Evolutionary conservation across 1,140 invertebrate genomes (phyloP), one percentile per base, ranked within the genome.

Genomic region (Acromyrmex charruanus): DNA sequence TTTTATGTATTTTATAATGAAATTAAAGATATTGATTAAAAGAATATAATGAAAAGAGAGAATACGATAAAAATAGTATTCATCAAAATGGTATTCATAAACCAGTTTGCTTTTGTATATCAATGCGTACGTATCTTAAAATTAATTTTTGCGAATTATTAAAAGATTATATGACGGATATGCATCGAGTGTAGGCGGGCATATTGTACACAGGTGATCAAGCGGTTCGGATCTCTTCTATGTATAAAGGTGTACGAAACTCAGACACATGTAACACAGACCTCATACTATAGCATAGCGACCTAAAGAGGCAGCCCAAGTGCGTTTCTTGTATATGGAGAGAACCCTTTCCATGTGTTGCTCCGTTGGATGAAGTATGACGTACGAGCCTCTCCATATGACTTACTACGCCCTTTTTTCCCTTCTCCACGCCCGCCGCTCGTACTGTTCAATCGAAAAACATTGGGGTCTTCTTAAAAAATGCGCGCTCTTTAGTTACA

Each of bases 341-440:
- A 81, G 80, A 84, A 65, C 88, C 88, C 81, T 86, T 91, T 94
- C 90, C 90, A 90, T 94, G 94, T 94, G 94, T 93, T 94, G 92
- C 91, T 91, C 90, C 92, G 91, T 91, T 92, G 93, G 94, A 94
- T 94, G 93, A 93, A 93, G 93, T 91, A 94, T 94, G 94, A 94
- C 94, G 93, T 94, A 94, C 94, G 94, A 94, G 93, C 93, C 90
- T 91, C 92, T 93, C 92, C 91, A 92, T 94, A 94, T 94, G 94
- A 94, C 93, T 94, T 94, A 94, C 94, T 94, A 94, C 94, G 93
- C 94, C 94, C 94, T 94, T 94, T 94, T 75, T 94, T 84, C 93
- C 94, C 94, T 94, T 94, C 94, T 93, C 94, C 93, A 94, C 92
- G 93, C 90, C 84, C 92, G 90, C 90, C 91, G 87, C 90, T 91